A percentile compares a stretch with the other conserved stretches of the same genome.
Conservation (phyloP, 2,888 invertebrate genomes). For the Petrolisthes manimaculis region DNA sequence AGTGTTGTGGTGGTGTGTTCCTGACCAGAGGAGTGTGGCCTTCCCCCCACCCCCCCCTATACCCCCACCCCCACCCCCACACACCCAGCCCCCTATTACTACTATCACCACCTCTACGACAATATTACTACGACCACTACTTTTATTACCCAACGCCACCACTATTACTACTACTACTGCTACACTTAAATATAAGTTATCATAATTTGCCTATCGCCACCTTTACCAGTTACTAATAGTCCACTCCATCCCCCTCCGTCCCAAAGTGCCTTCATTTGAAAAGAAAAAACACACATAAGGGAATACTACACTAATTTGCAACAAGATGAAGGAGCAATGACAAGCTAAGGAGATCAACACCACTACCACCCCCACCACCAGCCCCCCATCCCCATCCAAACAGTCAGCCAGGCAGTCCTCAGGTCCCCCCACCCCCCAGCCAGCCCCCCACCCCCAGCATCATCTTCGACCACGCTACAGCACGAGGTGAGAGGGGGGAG, state of each 20-base stretch:
- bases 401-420: too few relatives aligned
- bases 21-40: background rate
- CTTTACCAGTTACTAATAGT: too few relatives aligned
- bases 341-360: too few relatives aligned
- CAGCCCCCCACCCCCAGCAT: background rate
- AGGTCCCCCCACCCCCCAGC: too few relatives aligned
- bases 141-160: too few relatives aligned
- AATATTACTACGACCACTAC: too few relatives aligned
- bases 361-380: background rate
- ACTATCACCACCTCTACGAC: too few relatives aligned
- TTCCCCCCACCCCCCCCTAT: background rate
- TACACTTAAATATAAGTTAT: too few relatives aligned
- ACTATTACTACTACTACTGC: too few relatives aligned
- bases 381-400: background rate
- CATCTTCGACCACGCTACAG: background rate
- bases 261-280: conserved; percentile 39
- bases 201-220: too few relatives aligned
- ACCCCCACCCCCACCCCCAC: background rate
- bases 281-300: too few relatives aligned
- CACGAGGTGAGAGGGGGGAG: background rate
- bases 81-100: background rate
- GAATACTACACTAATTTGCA: conserved; percentile 20
- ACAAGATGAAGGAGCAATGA: background rate
- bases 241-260: conserved; percentile 21
- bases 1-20: background rate